Evolutionary conservation across 2,888 invertebrate genomes (phyloP).

Genomic region (Cephus sareptanus): DNA sequence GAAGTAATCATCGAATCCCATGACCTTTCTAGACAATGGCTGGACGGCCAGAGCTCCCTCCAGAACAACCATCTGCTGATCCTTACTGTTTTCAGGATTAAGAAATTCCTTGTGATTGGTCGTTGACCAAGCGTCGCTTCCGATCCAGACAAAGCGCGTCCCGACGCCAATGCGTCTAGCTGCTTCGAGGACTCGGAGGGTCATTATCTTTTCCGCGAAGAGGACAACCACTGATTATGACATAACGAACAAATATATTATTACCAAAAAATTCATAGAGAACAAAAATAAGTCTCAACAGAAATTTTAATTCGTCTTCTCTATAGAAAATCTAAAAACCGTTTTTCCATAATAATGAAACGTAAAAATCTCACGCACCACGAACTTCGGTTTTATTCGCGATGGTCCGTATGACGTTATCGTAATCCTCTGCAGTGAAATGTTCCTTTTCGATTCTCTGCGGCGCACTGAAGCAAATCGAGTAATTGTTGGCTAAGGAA

Average conservation of each 20-base stretch:
- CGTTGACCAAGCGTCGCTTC: conserved; percentile 69
- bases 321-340: not conserved
- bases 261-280: not conserved
- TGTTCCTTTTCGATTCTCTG: conserved; percentile 65
- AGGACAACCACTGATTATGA: conserved; percentile 66
- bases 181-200: conserved; percentile 64
- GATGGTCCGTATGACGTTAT: conserved; percentile 63
- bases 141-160: conserved; percentile 68
- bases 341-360: not conserved
- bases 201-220: conserved; percentile 67
- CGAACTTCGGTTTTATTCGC: conserved; percentile 65
- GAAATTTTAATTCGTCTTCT: no score
- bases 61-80: conserved; percentile 57
- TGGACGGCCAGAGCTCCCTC: conserved; percentile 70
- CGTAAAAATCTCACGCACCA: conserved; percentile 52
- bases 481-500: conserved; percentile 61
- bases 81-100: conserved; percentile 36
- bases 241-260: not conserved
- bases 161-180: conserved; percentile 57
- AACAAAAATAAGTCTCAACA: not conserved
- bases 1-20: conserved; percentile 69
- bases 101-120: conserved; percentile 42
- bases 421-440: conserved; percentile 62
- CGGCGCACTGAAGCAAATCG: conserved; percentile 69
- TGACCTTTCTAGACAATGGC: conserved; percentile 64